These are phyloP conservation scores for Chaetophractus vellerosus DNA, from an alignment of 2,797 vertebrate species.

Conservation along the genomic window DNA sequence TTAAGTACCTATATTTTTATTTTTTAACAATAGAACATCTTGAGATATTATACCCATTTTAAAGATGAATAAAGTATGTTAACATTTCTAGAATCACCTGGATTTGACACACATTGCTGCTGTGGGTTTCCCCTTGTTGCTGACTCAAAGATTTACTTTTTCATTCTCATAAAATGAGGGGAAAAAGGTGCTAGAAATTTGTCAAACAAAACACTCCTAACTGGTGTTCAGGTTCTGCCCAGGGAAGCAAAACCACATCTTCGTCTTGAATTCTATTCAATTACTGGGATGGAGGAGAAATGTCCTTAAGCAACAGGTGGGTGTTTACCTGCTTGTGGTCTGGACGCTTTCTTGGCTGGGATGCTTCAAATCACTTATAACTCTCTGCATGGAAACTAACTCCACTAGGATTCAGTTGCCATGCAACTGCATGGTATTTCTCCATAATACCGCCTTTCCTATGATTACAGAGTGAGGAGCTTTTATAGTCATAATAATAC, in stretches of 20 bases:
- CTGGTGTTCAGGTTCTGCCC: neutral
- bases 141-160: neutral
- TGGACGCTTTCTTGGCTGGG: neutral
- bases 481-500: constrained; percentile 87
- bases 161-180: neutral
- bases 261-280: neutral
- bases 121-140: neutral
- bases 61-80: neutral
- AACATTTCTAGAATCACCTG: neutral
- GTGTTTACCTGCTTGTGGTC: constrained; percentile 55
- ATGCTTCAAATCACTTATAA: constrained; percentile 29
- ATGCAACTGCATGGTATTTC: constrained; percentile 83
- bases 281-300: neutral
- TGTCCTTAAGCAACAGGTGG: constrained; percentile 63
- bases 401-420: constrained; percentile 84
- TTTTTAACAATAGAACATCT: neutral
- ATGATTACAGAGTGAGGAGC: constrained; percentile 82
- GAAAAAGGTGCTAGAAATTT: neutral
- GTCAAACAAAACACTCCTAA: neutral
- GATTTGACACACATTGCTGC: neutral
- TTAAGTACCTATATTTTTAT: neutral
- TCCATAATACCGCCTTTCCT: constrained; percentile 81
- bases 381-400: constrained; percentile 75
- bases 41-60: neutral
- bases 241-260: neutral